Evolutionary conservation across 2,888 invertebrate genomes (phyloP).

Genomic region (Gymnosoma rotundatum): DNA sequence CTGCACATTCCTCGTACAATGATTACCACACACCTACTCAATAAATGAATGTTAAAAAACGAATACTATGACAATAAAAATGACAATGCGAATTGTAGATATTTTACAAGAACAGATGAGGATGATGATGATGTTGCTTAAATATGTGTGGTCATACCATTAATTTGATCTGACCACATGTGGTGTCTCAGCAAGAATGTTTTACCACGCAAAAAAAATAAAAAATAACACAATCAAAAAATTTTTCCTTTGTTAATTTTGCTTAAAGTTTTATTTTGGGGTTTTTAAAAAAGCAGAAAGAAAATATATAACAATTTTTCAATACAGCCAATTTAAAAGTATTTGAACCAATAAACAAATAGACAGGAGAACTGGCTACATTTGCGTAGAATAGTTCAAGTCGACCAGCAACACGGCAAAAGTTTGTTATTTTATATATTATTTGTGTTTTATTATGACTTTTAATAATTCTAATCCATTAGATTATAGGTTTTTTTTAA

Average conservation of each 20-base stretch:
- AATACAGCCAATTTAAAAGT: slow-evolving; percentile 28
- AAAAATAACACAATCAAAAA: neutral
- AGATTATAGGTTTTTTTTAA: no score
- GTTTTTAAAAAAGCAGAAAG: no score
- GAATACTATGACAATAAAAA: slow-evolving; percentile 45
- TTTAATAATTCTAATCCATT: neutral
- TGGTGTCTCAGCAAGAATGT: slow-evolving; percentile 62
- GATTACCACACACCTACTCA: slow-evolving; percentile 1
- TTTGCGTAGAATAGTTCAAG: slow-evolving; percentile 2
- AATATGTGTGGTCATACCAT: slow-evolving; percentile 61
- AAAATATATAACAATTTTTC: slow-evolving; percentile 16
- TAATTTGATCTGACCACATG: slow-evolving; percentile 71
- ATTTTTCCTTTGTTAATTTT: neutral
- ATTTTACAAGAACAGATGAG: slow-evolving; percentile 3
- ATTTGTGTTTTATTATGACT: neutral
- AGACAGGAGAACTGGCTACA: neutral
- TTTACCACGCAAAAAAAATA: neutral
- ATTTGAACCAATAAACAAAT: neutral
- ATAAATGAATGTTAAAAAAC: slow-evolving; percentile 30
- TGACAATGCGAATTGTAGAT: slow-evolving; percentile 24
- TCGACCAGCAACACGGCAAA: neutral
- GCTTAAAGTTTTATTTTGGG: neutral
- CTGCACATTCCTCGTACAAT: neutral
- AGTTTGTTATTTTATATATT: slow-evolving; percentile 13
- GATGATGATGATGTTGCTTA: slow-evolving; percentile 48